Evolutionary conservation across 2,888 invertebrate species (phyloP).

Genomic region (Lithophane socia): DNA sequence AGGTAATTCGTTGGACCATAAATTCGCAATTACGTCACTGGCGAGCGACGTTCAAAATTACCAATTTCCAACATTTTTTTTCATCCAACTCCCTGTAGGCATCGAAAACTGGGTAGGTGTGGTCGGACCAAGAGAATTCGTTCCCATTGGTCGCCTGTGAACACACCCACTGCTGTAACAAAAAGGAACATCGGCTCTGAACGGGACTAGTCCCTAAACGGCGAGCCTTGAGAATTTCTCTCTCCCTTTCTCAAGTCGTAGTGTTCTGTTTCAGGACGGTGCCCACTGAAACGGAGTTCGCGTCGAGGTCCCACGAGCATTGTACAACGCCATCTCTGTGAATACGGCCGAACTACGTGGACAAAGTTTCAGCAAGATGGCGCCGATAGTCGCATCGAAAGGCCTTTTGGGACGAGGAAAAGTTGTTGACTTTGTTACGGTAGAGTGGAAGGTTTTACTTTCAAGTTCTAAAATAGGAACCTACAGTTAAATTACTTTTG

Average conservation of each 20-base stretch:
- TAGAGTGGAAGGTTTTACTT: slow-evolving; percentile 35
- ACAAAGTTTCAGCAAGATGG: slow-evolving; percentile 80
- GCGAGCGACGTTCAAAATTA: slow-evolving; percentile 87
- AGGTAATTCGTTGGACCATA: slow-evolving; percentile 75
- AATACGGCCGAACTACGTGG: slow-evolving; percentile 71
- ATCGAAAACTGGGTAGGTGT: slow-evolving; percentile 87
- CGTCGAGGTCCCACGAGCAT: slow-evolving; percentile 77
- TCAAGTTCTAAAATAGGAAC: slow-evolving; percentile 7
- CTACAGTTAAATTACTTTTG: not conserved
- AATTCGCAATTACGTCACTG: slow-evolving; percentile 87
- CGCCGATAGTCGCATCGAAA: slow-evolving; percentile 74
- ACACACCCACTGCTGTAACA: slow-evolving; percentile 84
- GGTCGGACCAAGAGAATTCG: slow-evolving; percentile 76
- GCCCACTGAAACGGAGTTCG: slow-evolving; percentile 83
- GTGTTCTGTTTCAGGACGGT: slow-evolving; percentile 86
- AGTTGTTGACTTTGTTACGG: slow-evolving; percentile 68
- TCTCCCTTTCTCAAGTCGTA: slow-evolving; percentile 86
- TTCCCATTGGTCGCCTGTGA: slow-evolving; percentile 83
- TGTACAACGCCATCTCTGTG: slow-evolving; percentile 79
- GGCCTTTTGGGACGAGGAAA: slow-evolving; percentile 67
- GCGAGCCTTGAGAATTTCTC: slow-evolving; percentile 88
- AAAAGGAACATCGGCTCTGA: slow-evolving; percentile 82
- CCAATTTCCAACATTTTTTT: slow-evolving; percentile 87
- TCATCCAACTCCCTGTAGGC: slow-evolving; percentile 89
- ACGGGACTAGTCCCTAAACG: slow-evolving; percentile 77